Evolutionary conservation across 1,140 invertebrate genomes (phyloP), one percentile per base, ranked within the genome.

Genomic region (Leptoteleia sp.): DNA sequence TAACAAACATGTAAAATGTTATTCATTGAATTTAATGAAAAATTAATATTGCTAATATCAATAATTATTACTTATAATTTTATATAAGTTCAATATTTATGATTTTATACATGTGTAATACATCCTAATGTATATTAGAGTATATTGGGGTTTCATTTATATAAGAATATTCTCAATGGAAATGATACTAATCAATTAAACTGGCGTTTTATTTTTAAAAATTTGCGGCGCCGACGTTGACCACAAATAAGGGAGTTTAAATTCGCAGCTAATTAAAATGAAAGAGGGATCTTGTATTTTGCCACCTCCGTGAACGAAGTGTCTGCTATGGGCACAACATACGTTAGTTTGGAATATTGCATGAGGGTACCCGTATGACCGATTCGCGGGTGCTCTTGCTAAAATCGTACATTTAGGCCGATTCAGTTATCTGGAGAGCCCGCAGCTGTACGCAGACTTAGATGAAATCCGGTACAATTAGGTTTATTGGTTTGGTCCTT

Each of bases 341-440:
- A 83, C 83, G 71, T 84, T 82, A 83, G 80, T 85, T 83, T 70
- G 78, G 81, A 80, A 81, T 80, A 80, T 82, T 83, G 82, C 70
- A 87, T 87, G 78, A 76, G 75, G 86, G 86, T 83, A 82, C 86
- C 86, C 86, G 85, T 86, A 88, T 88, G 78, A 61, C 61, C 76
- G 68, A 67, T 62, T 76, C 71, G 40, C 70, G 79, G 72, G 80
- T 70, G 64, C 55, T 62, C 65, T 72, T 78, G 70, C 80, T 82
- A 79, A 76, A 85, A 87, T 84, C 83, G 82, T 84, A 81, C 61
- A 84, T 86, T 86, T 79, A 72, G 81, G 67, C 76, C 70, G 80
- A 84, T 80, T 81, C 57, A 82, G 82, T 86, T 86, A 87, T 87
- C 85, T 85, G 77, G 33, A 80, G 76, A 85, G 84, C 85, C 85